Evolutionary conservation across 2,797 vertebrate genomes (phyloP).

Genomic region (Phylloscopus collybita): DNA sequence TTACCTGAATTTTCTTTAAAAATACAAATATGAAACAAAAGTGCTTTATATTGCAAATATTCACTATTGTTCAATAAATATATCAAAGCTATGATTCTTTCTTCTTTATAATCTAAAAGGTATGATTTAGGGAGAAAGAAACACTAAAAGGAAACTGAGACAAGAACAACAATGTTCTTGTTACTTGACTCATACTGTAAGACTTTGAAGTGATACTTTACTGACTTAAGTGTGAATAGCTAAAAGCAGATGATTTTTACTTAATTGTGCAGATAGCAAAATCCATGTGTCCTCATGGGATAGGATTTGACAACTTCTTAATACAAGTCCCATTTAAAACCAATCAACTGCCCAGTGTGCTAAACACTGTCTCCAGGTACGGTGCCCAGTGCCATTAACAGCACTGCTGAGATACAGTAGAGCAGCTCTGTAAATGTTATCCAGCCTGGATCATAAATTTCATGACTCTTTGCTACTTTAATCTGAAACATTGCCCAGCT

Average conservation of each 20-base stretch:
- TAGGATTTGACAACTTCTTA: neutral
- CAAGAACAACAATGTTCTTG: neutral
- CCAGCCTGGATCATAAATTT: neutral
- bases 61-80: neutral
- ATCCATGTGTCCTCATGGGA: neutral
- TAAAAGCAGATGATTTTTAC: neutral
- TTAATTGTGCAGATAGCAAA: neutral
- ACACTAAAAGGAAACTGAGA: neutral
- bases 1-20: neutral
- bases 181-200: neutral
- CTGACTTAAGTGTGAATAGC: neutral
- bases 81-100: neutral
- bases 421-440: neutral
- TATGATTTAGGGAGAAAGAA: neutral
- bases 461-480: neutral
- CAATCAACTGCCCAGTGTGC: neutral
- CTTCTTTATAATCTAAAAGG: neutral
- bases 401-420: neutral
- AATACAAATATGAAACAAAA: neutral
- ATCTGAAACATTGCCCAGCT: neutral
- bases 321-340: neutral
- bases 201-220: neutral
- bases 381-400: neutral
- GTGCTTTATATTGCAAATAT: neutral
- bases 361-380: neutral